Percentiles rank a stretch among this genome's conserved stretches.
These are phyloP conservation scores for Caloenas nicobarica DNA, from an alignment of 2,113 vertebrate species.

Conservation along the genomic window DNA sequence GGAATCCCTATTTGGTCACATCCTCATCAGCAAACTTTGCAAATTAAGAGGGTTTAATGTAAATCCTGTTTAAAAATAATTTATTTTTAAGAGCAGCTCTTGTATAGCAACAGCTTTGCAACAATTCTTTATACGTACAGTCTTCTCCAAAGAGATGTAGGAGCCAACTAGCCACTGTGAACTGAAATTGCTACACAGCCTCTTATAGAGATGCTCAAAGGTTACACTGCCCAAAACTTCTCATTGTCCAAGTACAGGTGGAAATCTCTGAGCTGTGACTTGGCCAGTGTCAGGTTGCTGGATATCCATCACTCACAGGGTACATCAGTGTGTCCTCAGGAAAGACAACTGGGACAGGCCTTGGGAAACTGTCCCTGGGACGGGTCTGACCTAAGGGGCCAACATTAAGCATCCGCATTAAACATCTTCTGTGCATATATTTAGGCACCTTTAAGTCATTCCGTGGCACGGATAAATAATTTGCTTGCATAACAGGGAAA, in stretches of 20 bases:
- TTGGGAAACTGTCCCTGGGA: not conserved
- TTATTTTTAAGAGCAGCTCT: not conserved
- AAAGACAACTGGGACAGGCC: not conserved
- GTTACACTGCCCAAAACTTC: not conserved
- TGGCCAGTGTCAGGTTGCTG: not conserved
- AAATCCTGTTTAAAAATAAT: not conserved
- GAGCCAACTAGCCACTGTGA: not conserved
- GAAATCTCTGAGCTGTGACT: not conserved
- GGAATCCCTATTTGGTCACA: not conserved
- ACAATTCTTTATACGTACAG: not conserved
- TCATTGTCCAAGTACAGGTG: not conserved
- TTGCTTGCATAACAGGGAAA: not conserved
- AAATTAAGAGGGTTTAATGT: not conserved
- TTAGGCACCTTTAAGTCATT: not conserved
- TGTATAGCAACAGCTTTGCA: not conserved
- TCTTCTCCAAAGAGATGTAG: not conserved
- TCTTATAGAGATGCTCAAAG: not conserved
- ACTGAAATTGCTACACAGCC: not conserved
- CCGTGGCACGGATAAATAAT: not conserved
- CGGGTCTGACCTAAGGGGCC: not conserved
- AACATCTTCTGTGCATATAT: not conserved
- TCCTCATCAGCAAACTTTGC: not conserved
- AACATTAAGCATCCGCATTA: not conserved
- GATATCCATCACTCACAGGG: not conserved
- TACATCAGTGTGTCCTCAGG: accelerated